Evolutionary conservation across 2,113 vertebrate genomes (phyloP), one percentile per base, ranked within the genome.

Genomic region (Lepidothrix coronata): DNA sequence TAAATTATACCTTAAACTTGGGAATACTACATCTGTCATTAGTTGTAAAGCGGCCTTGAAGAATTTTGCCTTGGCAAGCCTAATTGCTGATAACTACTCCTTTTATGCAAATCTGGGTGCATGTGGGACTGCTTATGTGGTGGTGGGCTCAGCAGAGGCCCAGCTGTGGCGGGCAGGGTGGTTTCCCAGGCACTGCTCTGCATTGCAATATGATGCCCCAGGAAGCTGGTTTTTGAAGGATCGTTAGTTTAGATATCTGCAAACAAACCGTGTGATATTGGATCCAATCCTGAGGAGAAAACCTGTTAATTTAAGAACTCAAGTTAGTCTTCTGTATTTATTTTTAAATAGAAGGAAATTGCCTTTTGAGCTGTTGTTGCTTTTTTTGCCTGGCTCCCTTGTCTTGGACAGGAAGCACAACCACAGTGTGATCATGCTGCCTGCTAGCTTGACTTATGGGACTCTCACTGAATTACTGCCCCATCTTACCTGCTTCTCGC

Each of bases 71-170:
- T 93, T 88, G 88, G 75, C 46, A 96, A 96, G 92, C 85, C 17
- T 96, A 97, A 93, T 96, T 96, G 94, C 91, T 95, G 73, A 86
- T 95, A 96, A 92, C 89, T 96, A 71, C 92, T 97, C 77, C 95
- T 97, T 96, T 96, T 91, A 96, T 97, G 93, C 79, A 97, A 91
- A 96, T 94, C 61, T 83, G 35, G 9, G 76, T 31, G 31, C 10
- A 22, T 3, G 19, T 70, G 28, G 52, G 84, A 91, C 88, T 95
- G 87, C 74, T 92, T 87, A 95, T 93, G 49, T 65, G 66, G 49
- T 5, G 28, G 76, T 70, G 81, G 39, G 81, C 71, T 96, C 89
- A 71, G 73, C 57, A 14, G 87, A 92, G 88, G 72, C 46, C 3
- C 85, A 94, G 93, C 92, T 98, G 76, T 62, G 68, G 57, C 11